Conservation (phyloP, 2,888 invertebrate genomes). For the Meliscaeva auricollis region DNA sequence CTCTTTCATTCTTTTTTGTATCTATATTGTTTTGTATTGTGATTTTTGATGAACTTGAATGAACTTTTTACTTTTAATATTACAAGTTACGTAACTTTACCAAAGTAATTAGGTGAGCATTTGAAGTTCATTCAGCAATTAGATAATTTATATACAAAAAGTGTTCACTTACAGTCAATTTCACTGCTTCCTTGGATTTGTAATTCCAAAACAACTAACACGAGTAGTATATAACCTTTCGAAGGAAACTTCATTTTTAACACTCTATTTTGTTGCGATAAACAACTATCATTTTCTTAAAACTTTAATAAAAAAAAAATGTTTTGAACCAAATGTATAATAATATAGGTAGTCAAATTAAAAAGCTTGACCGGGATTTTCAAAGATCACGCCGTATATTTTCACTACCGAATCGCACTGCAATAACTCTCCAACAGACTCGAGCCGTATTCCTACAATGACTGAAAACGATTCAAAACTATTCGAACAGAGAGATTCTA, state of each 20-base stretch:
- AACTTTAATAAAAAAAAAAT: not conserved
- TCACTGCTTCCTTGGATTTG: constrained; percentile 18
- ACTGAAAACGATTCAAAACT: constrained; percentile 47
- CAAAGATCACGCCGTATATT: not conserved
- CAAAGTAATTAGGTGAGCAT: not conserved
- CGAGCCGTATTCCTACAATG: constrained; percentile 35
- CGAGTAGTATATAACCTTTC: not conserved
- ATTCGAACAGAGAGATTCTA: constrained; percentile 36
- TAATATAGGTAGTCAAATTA: no score
- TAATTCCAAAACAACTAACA: constrained; percentile 48
- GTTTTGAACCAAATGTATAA: no score
- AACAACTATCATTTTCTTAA: constrained; percentile 11
- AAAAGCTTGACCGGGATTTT: constrained; percentile 1
- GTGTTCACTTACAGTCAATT: constrained; percentile 40
- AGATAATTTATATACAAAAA: not conserved
- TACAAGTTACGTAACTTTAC: not conserved
- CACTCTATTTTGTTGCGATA: not conserved
- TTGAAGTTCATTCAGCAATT: not conserved
- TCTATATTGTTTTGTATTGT: not conserved
- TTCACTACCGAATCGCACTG: not conserved
- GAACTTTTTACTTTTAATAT: not conserved
- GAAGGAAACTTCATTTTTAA: constrained; percentile 25
- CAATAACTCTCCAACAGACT: constrained; percentile 11
- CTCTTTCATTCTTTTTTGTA: not conserved
- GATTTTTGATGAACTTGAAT: constrained; percentile 3